Evolutionary conservation across 2,888 invertebrate species (phyloP).

Genomic region (Masnerella sp.): DNA sequence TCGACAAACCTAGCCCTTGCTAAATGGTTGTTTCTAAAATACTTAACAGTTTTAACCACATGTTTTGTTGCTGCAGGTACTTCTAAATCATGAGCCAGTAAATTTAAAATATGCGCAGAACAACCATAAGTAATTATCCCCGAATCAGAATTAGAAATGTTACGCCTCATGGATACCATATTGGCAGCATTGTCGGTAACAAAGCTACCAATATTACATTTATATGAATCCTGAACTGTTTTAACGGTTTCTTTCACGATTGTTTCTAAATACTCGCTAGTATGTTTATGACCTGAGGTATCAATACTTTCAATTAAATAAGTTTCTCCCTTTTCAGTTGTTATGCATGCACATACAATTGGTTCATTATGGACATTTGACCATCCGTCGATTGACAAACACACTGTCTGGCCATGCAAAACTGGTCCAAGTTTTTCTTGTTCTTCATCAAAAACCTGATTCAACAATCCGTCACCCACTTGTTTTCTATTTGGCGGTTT

Average conservation of each 20-base stretch:
- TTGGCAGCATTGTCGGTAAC: slow-evolving; percentile 26
- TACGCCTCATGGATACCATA: slow-evolving; percentile 11
- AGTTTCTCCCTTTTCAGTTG: slow-evolving; percentile 14
- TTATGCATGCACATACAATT: slow-evolving; percentile 20
- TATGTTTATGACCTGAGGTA: slow-evolving; percentile 21
- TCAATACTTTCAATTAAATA: slow-evolving; percentile 28
- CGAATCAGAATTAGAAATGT: neutral
- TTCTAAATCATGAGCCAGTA: slow-evolving; percentile 20
- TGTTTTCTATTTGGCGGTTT: slow-evolving; percentile 23
- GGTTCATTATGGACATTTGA: slow-evolving; percentile 32
- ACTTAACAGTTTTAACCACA: slow-evolving; percentile 9
- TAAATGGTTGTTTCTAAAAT: slow-evolving; percentile 37
- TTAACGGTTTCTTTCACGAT: neutral
- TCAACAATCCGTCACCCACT: slow-evolving; percentile 4
- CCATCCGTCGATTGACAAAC: slow-evolving; percentile 27
- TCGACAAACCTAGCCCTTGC: slow-evolving; percentile 20
- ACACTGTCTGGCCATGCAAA: slow-evolving; percentile 13
- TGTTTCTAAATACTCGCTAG: slow-evolving; percentile 18
- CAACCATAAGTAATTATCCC: slow-evolving; percentile 22
- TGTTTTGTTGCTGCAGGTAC: slow-evolving; percentile 23
- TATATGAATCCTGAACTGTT: neutral
- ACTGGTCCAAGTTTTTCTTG: slow-evolving; percentile 13
- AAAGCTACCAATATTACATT: slow-evolving; percentile 20
- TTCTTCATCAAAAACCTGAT: slow-evolving; percentile 19
- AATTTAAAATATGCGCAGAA: slow-evolving; percentile 29